phyloP scores from a whole-genome alignment of 2,888 invertebrate species.

The Heliconius ismenius region DNA sequence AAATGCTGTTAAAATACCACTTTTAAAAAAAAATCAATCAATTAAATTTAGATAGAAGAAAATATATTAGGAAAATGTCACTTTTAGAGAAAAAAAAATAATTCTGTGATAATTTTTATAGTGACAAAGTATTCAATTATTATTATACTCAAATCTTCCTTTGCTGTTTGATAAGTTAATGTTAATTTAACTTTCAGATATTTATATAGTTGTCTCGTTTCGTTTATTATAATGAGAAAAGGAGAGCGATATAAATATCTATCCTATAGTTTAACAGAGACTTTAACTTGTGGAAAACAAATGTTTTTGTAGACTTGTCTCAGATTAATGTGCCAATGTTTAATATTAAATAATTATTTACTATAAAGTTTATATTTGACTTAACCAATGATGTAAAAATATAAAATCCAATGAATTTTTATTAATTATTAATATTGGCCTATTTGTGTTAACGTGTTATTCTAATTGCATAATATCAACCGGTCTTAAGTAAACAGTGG shows the following conservation, averaged over 20 bases:
- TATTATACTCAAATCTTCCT: constrained; percentile 15
- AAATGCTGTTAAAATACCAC: not conserved
- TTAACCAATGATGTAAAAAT: constrained; percentile 9
- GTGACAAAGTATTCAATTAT: constrained; percentile 37
- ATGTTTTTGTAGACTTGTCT: not conserved
- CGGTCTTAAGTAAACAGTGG: not conserved
- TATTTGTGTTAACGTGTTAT: not conserved
- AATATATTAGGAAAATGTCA: constrained; percentile 37
- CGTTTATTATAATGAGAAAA: not conserved
- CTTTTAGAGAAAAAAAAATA: constrained; percentile 35
- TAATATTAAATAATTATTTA: constrained; percentile 16
- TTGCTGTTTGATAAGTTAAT: not conserved
- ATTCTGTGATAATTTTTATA: constrained; percentile 48
- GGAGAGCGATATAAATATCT: not conserved
- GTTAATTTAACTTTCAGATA: not conserved
- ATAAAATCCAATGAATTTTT: not conserved
- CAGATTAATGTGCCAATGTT: constrained; percentile 16
- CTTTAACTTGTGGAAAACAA: not conserved
- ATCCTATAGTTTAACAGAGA: not conserved
- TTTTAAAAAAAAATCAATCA: constrained; percentile 28
- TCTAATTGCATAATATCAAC: constrained; percentile 4
- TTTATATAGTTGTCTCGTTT: not conserved
- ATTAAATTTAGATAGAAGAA: constrained; percentile 38
- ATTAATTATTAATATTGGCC: constrained; percentile 1
- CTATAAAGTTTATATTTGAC: not conserved